Percentiles rank a stretch among this genome's conserved stretches.
Evolutionary conservation across 1,140 invertebrate genomes (phyloP).

Genomic region (Hylaeus volcanicus): DNA sequence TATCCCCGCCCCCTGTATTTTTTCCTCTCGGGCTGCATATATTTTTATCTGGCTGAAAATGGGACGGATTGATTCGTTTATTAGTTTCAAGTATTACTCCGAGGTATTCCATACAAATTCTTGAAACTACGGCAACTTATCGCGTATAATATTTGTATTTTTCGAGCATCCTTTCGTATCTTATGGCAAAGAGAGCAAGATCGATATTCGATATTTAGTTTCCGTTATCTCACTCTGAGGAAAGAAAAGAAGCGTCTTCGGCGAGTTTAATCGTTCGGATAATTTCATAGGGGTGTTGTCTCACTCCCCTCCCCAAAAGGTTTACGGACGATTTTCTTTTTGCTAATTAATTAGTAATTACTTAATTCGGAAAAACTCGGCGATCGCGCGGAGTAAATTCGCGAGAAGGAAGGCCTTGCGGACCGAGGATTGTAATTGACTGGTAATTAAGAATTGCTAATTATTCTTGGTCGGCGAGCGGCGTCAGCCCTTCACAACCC

Average conservation of each 20-base stretch:
- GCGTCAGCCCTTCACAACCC: background rate
- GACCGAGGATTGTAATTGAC: conserved; percentile 34
- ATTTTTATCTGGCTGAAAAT: too few species aligned
- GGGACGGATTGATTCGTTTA: too few species aligned
- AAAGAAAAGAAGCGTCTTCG: background rate
- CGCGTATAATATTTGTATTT: too few species aligned
- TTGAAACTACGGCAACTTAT: too few species aligned
- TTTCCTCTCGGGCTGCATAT: too few species aligned
- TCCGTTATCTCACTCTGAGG: too few species aligned
- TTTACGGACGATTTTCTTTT: background rate
- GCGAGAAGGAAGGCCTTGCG: background rate
- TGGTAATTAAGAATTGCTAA: conserved; percentile 60
- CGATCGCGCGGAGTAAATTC: background rate
- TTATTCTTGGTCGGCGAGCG: conserved; percentile 40
- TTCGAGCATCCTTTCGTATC: too few species aligned
- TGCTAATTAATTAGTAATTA: conserved; percentile 6
- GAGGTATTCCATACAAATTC: too few species aligned
- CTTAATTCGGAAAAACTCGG: conserved; percentile 12
- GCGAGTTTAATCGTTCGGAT: background rate
- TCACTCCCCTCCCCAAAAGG: background rate
- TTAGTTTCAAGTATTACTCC: too few species aligned
- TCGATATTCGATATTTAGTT: too few species aligned
- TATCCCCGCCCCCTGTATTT: too few species aligned
- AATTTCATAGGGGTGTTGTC: background rate
- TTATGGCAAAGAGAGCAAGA: too few species aligned